These are phyloP conservation scores for Lutjanus argentimaculatus DNA, from an alignment of 2,797 vertebrate species.

Conservation along the genomic window DNA sequence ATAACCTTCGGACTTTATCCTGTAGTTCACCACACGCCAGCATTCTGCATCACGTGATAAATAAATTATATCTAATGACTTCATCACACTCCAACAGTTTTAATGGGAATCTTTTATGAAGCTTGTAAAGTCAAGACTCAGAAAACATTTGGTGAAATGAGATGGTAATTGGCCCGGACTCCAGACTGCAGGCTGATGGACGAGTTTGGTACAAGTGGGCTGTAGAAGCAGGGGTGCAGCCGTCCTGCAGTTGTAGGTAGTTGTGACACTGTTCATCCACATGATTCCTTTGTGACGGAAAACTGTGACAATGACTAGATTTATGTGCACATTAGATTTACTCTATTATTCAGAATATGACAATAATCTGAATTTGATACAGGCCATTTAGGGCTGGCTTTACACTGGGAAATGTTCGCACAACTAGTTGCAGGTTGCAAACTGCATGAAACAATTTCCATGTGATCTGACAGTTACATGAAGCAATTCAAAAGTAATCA, in stretches of 20 bases:
- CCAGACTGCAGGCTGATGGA: conserved; percentile 1
- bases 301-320: conserved; percentile 8
- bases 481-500: too few relatives aligned
- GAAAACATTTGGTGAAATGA: conserved; percentile 28
- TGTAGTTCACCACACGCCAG: background rate
- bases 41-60: conserved; percentile 17
- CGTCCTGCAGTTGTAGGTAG: background rate
- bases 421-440: too few relatives aligned
- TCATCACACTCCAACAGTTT: conserved; percentile 12
- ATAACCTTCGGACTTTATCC: conserved; percentile 36
- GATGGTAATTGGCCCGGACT: conserved; percentile 5
- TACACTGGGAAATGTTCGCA: too few relatives aligned
- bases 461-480: too few relatives aligned
- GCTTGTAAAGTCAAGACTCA: conserved; percentile 26
- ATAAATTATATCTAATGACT: conserved; percentile 37
- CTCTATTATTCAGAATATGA: too few relatives aligned
- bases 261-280: conserved; percentile 28
- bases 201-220: background rate
- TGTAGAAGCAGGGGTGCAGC: background rate
- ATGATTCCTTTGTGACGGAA: conserved; percentile 52
- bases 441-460: too few relatives aligned
- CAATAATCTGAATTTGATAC: too few relatives aligned
- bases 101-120: conserved; percentile 18
- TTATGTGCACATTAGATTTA: background rate
- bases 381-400: too few relatives aligned